phyloP scores from a whole-genome alignment of 2,113 vertebrate species.

The Salvelinus sp. region DNA sequence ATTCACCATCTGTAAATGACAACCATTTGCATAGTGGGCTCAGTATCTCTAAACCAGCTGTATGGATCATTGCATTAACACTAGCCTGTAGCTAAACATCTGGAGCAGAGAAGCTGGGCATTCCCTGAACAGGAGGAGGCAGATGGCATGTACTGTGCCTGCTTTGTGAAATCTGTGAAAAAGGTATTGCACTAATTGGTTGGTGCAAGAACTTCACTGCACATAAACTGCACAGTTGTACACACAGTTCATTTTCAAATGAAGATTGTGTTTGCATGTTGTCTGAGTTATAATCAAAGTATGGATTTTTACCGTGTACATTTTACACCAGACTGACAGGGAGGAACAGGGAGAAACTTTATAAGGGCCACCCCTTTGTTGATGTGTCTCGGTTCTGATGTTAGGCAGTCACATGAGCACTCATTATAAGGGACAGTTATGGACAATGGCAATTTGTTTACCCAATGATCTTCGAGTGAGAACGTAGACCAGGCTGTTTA shows the following conservation, averaged over 20 bases:
- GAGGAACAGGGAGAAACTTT: background rate
- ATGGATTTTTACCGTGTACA: background rate
- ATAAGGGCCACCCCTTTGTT: background rate
- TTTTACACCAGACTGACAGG: background rate
- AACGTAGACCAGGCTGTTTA: background rate
- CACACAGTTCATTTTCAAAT: constrained; percentile 17
- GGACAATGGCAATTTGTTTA: background rate
- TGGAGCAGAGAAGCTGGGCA: constrained; percentile 72
- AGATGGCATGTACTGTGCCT: constrained; percentile 30
- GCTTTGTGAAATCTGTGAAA: constrained; percentile 17
- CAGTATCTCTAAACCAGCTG: constrained; percentile 74
- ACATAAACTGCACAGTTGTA: too few species aligned
- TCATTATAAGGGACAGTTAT: background rate
- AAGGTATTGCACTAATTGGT: constrained; percentile 23
- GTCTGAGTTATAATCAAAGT: constrained; percentile 20
- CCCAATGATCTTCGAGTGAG: background rate
- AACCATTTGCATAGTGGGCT: constrained; percentile 66
- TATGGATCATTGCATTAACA: constrained; percentile 62
- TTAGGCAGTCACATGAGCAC: background rate
- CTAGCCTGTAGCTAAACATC: constrained; percentile 82
- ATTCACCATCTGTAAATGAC: constrained; percentile 67
- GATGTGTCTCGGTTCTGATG: background rate
- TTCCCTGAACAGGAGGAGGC: constrained; percentile 28
- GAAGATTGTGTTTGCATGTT: constrained; percentile 10
- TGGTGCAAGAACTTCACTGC: background rate